These are phyloP conservation scores for Mythimna albipuncta DNA, from an alignment of 2,888 invertebrate species.

Conservation along the genomic window DNA sequence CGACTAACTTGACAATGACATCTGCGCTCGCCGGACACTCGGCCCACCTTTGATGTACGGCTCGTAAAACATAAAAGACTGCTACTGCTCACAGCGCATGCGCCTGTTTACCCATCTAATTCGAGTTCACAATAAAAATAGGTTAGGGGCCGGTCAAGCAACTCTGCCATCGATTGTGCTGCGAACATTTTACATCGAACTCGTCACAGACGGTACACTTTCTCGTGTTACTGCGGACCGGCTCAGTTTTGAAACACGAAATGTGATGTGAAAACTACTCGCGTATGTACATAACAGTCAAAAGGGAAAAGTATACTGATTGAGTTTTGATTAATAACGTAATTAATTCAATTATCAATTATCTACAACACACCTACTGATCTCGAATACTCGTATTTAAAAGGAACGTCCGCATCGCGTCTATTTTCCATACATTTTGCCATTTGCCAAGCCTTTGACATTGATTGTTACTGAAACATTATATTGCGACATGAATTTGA, in stretches of 20 bases:
- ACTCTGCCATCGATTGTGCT: conserved; percentile 76
- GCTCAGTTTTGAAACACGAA: conserved; percentile 48
- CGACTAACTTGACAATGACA: conserved; percentile 57
- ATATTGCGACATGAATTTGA: too few relatives aligned
- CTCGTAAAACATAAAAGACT: conserved; percentile 64
- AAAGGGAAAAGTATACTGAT: conserved; percentile 30
- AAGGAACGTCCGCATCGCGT: too few relatives aligned
- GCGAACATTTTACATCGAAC: conserved; percentile 55
- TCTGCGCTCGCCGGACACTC: conserved; percentile 27
- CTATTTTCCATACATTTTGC: too few relatives aligned
- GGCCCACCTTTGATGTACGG: conserved; percentile 67
- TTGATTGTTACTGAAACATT: too few relatives aligned
- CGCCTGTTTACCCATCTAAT: conserved; percentile 78
- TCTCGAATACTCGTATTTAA: too few relatives aligned
- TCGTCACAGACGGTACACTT: conserved; percentile 54
- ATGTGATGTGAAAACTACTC: conserved; percentile 44
- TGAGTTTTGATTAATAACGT: conserved; percentile 12
- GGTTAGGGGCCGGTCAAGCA: conserved; percentile 80
- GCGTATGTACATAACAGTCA: conserved; percentile 30
- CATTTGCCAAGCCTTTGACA: too few relatives aligned
- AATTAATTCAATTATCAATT: too few relatives aligned
- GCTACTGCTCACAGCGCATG: conserved; percentile 70
- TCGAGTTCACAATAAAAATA: conserved; percentile 82
- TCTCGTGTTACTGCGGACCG: conserved; percentile 50
- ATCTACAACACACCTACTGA: too few relatives aligned